These are phyloP conservation scores for Sceloporus tristichus DNA, from an alignment of 2,113 vertebrate species.

Conservation along the genomic window DNA sequence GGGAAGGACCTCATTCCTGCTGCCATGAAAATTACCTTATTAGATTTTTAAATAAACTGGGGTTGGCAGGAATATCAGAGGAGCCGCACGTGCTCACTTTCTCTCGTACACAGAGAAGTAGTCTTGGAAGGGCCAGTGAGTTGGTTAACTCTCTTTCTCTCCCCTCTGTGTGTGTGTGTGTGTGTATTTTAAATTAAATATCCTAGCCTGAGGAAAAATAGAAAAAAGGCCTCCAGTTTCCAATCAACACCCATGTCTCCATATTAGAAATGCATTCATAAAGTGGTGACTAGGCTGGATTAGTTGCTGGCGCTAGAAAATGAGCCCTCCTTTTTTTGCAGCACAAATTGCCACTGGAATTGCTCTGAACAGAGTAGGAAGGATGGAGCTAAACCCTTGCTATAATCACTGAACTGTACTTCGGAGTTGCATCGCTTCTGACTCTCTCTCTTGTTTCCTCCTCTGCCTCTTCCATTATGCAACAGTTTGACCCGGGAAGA, in stretches of 20 bases:
- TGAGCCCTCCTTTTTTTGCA: not conserved
- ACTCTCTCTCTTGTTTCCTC: constrained; percentile 6
- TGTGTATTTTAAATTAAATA: constrained; percentile 78
- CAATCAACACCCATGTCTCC: constrained; percentile 73
- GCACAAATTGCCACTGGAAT: constrained; percentile 48
- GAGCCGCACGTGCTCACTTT: constrained; percentile 23
- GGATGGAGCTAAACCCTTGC: constrained; percentile 10
- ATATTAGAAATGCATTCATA: constrained; percentile 68
- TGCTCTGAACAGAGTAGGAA: not conserved
- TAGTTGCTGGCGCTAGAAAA: constrained; percentile 40
- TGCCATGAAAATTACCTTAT: constrained; percentile 76
- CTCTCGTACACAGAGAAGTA: constrained; percentile 18
- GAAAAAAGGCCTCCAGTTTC: constrained; percentile 79
- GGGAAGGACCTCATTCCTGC: constrained; percentile 56
- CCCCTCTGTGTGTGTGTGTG: constrained; percentile 30
- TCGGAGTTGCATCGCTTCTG: not conserved
- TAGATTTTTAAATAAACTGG: constrained; percentile 82
- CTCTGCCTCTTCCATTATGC: not conserved
- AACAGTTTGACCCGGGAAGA: constrained; percentile 11
- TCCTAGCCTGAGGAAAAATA: constrained; percentile 66
- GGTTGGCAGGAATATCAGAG: constrained; percentile 73
- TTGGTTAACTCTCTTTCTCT: constrained; percentile 1
- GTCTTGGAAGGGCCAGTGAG: constrained; percentile 51
- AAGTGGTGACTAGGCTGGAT: constrained; percentile 57
- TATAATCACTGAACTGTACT: fast-evolving